Base-by-base conservation (phyloP, 2,888 invertebrate species). In the Melieria omissa region DNA sequence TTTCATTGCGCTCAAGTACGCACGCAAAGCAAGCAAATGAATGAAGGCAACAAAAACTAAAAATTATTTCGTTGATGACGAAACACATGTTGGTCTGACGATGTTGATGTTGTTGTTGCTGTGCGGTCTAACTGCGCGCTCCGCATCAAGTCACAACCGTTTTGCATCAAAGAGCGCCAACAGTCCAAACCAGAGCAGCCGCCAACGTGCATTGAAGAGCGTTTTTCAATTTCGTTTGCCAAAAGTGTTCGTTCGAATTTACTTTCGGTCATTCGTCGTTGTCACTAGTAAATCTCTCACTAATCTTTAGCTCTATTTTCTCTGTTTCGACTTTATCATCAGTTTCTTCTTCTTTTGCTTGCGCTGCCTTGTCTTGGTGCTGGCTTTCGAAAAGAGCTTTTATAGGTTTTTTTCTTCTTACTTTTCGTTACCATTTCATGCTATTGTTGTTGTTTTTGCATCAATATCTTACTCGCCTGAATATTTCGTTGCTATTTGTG, bases 11-110 rank as follows among this genome's bases (percentile, higher is more conserved):
- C 12, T 12, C 52, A 14, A 52, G 12, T 52, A 4, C 52, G 14
- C 52, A n/a, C 52, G 52, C 52, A n/a, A 5, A 52, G 14, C 12
- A n/a, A 9, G 12, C 14, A 5, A 8, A 52, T n/a, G 10, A 12
- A 14, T 8, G n/a, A 41, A 8, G 14, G 47, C 5, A 46, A 5
- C 62, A 62, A 62, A 62, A 62, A 10, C 8, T 12, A 49, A 12
- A 8, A 49, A 52, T n/a, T 0, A 52, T 5, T n/a, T n/a, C 52
- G 12, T 57, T 80, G 81, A 81, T 81, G 81, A 82, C 82, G 82
- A 81, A 81, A 81, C 82, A 82, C 82, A 81, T 81, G 81, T 79
- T 81, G 58, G 14, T 57, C 8, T 14, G 14, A 4, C 16, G 49
- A 49, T 12, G 49, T 49, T 49, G 10, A 10, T 47, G 12, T 49